These are phyloP conservation scores for Sitobion miscanthi DNA, from an alignment of 1,140 invertebrate genomes.

Conservation along the genomic window DNA sequence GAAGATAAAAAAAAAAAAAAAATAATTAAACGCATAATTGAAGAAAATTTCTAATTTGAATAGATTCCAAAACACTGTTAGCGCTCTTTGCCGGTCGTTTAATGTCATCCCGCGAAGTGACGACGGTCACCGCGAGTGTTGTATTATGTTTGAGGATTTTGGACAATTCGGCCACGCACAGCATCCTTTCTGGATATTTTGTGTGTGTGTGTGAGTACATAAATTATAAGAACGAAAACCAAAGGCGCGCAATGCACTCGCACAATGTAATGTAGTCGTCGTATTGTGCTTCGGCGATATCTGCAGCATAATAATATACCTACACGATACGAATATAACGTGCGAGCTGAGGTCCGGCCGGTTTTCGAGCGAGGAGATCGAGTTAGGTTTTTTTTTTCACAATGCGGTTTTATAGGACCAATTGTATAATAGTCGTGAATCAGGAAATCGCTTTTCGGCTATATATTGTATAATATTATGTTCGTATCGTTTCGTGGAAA, in stretches of 20 bases:
- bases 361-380: not conserved
- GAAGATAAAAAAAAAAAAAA: not conserved
- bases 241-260: not conserved
- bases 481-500: not conserved
- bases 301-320: too few species aligned
- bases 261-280: not conserved
- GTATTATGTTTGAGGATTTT: not conserved
- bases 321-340: too few species aligned
- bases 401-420: not conserved
- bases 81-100: not conserved
- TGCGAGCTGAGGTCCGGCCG: too few species aligned
- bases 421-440: not conserved
- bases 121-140: too few species aligned
- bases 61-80: not conserved
- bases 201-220: not conserved
- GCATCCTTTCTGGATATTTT: not conserved
- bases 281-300: not conserved
- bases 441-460: not conserved
- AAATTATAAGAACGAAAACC: not conserved
- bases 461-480: not conserved
- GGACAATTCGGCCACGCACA: not conserved
- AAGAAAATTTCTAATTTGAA: not conserved
- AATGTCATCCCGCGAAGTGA: not conserved
- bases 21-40: not conserved
- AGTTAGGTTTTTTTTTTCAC: not conserved